Evolutionary conservation across 2,113 vertebrate species (phyloP).

Genomic region (Myrmecobius fasciatus): DNA sequence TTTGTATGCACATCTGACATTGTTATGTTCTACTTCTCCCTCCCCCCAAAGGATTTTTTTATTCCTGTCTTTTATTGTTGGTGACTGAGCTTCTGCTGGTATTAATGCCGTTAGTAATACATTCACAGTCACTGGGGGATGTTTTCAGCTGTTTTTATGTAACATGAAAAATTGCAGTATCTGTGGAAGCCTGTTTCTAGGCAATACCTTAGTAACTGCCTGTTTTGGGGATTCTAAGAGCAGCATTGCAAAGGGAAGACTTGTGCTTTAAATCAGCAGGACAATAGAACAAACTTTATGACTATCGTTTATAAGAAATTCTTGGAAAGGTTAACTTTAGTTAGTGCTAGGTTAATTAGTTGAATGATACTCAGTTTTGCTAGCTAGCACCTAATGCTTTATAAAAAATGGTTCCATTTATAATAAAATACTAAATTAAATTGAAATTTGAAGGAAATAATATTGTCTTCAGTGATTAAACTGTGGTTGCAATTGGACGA

Average conservation of each 20-base stretch:
- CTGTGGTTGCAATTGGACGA: neutral
- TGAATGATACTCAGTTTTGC: neutral
- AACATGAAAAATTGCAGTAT: neutral
- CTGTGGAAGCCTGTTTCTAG: neutral
- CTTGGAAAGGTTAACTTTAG: neutral
- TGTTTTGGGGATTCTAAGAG: neutral
- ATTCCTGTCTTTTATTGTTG: neutral
- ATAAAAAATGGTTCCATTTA: neutral
- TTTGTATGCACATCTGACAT: neutral
- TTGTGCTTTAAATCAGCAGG: neutral
- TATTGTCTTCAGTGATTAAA: neutral
- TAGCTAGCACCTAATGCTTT: neutral
- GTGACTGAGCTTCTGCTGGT: neutral
- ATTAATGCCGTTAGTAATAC: neutral
- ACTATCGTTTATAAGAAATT: neutral
- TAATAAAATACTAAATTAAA: neutral
- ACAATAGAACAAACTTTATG: neutral
- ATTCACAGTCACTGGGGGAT: neutral
- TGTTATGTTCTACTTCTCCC: neutral
- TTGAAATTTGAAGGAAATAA: neutral
- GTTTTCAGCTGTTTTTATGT: slow-evolving; percentile 6
- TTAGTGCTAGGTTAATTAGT: neutral
- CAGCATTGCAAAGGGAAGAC: neutral
- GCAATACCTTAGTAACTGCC: neutral
- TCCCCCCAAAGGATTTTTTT: neutral